Conservation (phyloP, 2,113 vertebrate species). For the Lethenteron camtschaticum region DNA sequence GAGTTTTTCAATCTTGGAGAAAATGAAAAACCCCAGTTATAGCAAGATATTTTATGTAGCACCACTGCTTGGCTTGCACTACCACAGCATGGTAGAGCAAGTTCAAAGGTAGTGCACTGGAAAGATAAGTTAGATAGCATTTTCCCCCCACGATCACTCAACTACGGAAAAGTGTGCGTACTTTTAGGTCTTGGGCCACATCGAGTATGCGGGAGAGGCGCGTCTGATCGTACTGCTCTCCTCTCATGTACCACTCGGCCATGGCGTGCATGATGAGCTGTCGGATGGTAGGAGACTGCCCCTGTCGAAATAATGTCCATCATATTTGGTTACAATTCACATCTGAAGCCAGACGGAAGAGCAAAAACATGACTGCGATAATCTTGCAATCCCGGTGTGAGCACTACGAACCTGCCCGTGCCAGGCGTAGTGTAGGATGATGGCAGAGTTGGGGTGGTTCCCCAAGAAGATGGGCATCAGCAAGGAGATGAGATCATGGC, state of each 20-base stretch:
- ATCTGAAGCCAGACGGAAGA: not conserved
- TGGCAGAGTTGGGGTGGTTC: constrained; percentile 96
- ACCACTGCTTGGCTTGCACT: too few relatives aligned
- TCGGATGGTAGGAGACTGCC: constrained; percentile 93
- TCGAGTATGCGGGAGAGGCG: constrained; percentile 92
- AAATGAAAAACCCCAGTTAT: too few relatives aligned
- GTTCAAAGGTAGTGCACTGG: too few relatives aligned
- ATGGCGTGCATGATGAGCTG: constrained; percentile 99
- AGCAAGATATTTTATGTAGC: too few relatives aligned
- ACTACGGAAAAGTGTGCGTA: constrained; percentile 13
- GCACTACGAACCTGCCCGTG: constrained; percentile 60
- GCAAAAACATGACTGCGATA: not conserved
- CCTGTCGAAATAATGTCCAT: constrained; percentile 23
- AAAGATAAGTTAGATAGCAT: too few relatives aligned
- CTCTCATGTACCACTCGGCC: constrained; percentile 99
- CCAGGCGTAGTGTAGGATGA: constrained; percentile 98
- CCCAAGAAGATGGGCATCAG: constrained; percentile 97
- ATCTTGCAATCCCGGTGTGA: not conserved
- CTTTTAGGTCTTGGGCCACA: constrained; percentile 97
- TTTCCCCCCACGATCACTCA: too few relatives aligned
- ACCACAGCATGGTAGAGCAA: too few relatives aligned
- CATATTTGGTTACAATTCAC: not conserved
- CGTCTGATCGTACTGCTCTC: constrained; percentile 93
- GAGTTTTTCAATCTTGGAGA: too few relatives aligned
- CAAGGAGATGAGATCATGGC: constrained; percentile 93